Evolutionary conservation across 1,140 invertebrate genomes (phyloP), one percentile per base, ranked within the genome.

Genomic region (Mizuhopecten yessoensis): DNA sequence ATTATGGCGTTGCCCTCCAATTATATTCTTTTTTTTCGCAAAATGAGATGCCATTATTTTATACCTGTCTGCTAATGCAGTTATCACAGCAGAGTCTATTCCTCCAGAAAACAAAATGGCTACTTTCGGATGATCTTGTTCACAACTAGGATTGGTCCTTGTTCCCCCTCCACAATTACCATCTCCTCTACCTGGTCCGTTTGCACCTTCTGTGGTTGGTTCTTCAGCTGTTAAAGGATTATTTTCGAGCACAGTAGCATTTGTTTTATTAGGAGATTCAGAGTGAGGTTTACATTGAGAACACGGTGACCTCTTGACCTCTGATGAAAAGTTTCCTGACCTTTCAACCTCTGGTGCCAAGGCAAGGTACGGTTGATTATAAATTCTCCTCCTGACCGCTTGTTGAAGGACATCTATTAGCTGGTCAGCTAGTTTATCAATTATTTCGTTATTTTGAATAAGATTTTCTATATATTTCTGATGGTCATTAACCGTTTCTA

Each of bases 71-170:
- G 98, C 97, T 34, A 99, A 95, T 42, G 98, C 97, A 42, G 99
- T 98, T 92, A 99, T 96, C 94, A 99, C 97, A 34, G 98, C 98
- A 86, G 99, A 99, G 97, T 99, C 99, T 20, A 99, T 97, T 34
- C 99, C 99, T 89, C 99, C 99, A 94, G 99, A 99, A 97, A 99
- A 99, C 93, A 99, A 97, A 91, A 99, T 96, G 42, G 98, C 98
- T 57, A 98, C 96, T 96, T 98, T 98, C 33, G 98, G 97, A 97
- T 99, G 17, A 17, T 87, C 87, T 86, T 75, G 57, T 75, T 33
- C 39, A n/a, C 86, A 87, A 13, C 23, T 34, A 45, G 39, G 0
- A 15, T 1, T 33, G 17, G 86, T 34, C 33, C 15, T 34, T 34
- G 86, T 87, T 34, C 23, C 17, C 34, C 0, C 34, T 29, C 0